phyloP scores from a whole-genome alignment of 2,888 invertebrate species.

The Noctua comes region DNA sequence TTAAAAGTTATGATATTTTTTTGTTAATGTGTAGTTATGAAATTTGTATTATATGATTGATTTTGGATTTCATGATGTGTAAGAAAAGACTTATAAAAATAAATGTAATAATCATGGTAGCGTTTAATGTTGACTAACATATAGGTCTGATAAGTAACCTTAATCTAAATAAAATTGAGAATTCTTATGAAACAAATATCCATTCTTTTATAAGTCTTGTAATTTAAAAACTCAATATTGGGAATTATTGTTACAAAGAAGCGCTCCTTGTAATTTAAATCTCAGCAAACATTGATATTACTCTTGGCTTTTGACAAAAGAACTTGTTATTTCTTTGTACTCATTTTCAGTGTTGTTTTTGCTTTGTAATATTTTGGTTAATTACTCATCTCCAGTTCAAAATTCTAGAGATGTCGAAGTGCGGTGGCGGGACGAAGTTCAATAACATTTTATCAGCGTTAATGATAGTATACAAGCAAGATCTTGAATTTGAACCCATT shows the following conservation, averaged over 20 bases:
- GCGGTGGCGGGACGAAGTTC: not conserved
- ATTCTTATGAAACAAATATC: not conserved
- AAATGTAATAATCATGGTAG: not conserved
- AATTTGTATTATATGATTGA: too few relatives aligned
- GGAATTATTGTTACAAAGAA: conserved; percentile 1
- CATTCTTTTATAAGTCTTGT: not conserved
- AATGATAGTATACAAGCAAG: not conserved
- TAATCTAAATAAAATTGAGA: not conserved
- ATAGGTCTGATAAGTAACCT: not conserved
- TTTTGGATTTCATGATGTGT: too few relatives aligned
- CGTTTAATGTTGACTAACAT: not conserved
- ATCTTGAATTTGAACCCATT: not conserved
- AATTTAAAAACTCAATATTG: not conserved
- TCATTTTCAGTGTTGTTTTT: not conserved
- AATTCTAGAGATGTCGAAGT: not conserved
- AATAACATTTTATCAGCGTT: not conserved
- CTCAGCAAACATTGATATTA: not conserved
- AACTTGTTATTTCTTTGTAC: not conserved
- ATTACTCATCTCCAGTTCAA: not conserved
- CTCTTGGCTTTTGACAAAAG: not conserved
- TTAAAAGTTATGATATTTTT: too few relatives aligned
- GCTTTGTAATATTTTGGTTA: not conserved
- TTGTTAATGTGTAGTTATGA: too few relatives aligned
- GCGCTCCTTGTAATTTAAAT: not conserved
- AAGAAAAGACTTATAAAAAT: not conserved